Evolutionary conservation across 1,140 invertebrate genomes (phyloP), one percentile per base, ranked within the genome.

Genomic region (Drosophila sp.): DNA sequence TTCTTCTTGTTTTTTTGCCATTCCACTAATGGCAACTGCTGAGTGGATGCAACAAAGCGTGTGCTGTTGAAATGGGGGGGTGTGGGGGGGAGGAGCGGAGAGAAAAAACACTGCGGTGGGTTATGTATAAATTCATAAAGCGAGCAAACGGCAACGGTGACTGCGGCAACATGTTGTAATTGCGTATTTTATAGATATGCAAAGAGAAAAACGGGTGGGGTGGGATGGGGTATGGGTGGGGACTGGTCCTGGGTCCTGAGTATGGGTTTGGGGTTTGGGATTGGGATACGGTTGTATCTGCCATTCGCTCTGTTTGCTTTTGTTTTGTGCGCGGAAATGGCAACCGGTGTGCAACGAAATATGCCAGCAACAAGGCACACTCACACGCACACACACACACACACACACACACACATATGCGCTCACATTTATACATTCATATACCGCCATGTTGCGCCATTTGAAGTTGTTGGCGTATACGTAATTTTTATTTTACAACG

Each of bases 31-130:
- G 77, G 76, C 76, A 80, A 77, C 65, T 82, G 83, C 76, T 87
- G 83, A 87, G 83, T 89, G 84, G 84, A 87, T 87, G 83, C 83
- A 87, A 83, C 83, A 87, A 89, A 87, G 76, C 84, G 73, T 76
- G 84, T 78, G 76, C 47, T 38, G 40, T 58, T 54, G 38, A 69
- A 55, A 27, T 38, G 56, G 61, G 61, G 11, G 1, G 7, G 25
- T 8, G 17, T 11, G 2, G 25, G 23, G 38, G 7, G 11, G 40
- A 8, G 60, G 54, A 10, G 10, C 3, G 0, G 11, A 44, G 10
- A n/a, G 23, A 58, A 58, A 58, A 58, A 38, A 58, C 32, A 25
- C 72, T 76, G 70, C 60, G 71, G 70, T 69, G 74, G 68, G 63
- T 58, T 63, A 71, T 72, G 79, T 79, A 86, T 86, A 87, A 83